Percentiles rank a stretch among this genome's conserved stretches.
Conservation (phyloP, 1,140 invertebrate genomes). For the Drosophila teissieri region DNA sequence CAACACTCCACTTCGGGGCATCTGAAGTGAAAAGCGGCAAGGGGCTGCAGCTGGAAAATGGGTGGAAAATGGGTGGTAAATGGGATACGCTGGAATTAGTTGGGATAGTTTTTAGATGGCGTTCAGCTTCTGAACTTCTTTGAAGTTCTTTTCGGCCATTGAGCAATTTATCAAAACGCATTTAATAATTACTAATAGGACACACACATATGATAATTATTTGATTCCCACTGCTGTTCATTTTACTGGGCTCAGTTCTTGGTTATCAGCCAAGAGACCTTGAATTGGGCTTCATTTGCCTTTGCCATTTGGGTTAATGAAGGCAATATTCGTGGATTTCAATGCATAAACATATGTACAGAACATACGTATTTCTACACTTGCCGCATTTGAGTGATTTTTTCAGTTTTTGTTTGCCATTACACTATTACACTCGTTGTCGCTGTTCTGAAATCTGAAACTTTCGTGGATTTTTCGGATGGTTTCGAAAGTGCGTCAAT, state of each 20-base stretch:
- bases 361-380: not conserved
- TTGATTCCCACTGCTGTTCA: no score
- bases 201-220: no score
- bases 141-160: not conserved
- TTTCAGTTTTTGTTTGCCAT: not conserved
- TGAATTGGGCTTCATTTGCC: not conserved
- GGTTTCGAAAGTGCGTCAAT: slow-evolving; percentile 64
- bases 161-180: not conserved
- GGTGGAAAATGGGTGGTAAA: not conserved
- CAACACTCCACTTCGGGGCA: slow-evolving; percentile 56
- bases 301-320: slow-evolving; percentile 37
- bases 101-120: not conserved
- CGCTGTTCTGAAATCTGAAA: slow-evolving; percentile 56
- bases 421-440: not conserved
- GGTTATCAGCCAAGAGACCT: not conserved
- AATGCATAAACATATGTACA: not conserved
- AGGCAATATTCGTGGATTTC: slow-evolving; percentile 14
- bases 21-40: not conserved
- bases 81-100: slow-evolving; percentile 4
- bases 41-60: not conserved
- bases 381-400: not conserved
- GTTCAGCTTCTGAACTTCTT: not conserved
- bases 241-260: not conserved
- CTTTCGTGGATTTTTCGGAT: slow-evolving; percentile 21
- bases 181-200: no score